These are phyloP conservation scores for Eilema griseolum DNA, from an alignment of 2,888 invertebrate species.

Conservation along the genomic window DNA sequence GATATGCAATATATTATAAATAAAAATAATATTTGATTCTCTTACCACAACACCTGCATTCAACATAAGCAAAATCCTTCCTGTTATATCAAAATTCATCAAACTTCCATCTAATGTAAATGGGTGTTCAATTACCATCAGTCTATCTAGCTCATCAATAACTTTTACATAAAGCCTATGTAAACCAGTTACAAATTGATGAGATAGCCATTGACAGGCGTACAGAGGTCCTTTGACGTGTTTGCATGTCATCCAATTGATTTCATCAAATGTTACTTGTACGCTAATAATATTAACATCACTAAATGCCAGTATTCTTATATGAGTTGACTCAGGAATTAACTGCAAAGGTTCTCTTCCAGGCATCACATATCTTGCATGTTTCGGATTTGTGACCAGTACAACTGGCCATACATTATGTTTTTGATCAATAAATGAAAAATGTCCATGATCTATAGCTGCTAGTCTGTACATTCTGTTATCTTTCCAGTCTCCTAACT, in stretches of 20 bases:
- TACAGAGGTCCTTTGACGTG: conserved; percentile 90
- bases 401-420: conserved; percentile 93
- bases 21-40: conserved; percentile 36
- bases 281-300: conserved; percentile 88
- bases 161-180: conserved; percentile 89
- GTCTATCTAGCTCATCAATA: conserved; percentile 86
- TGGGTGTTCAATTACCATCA: conserved; percentile 87
- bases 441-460: conserved; percentile 95
- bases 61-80: conserved; percentile 92
- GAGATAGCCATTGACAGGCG: conserved; percentile 91
- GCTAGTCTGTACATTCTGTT: conserved; percentile 94
- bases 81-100: conserved; percentile 88
- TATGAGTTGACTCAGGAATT: conserved; percentile 91
- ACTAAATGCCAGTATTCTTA: conserved; percentile 94
- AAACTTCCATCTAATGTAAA: conserved; percentile 93
- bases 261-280: conserved; percentile 89
- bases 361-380: conserved; percentile 91
- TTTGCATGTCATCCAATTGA: conserved; percentile 88
- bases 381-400: conserved; percentile 96
- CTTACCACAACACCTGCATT: conserved; percentile 91
- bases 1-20: not conserved
- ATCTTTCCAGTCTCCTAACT: conserved; percentile 97
- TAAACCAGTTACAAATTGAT: conserved; percentile 88
- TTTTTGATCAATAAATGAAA: conserved; percentile 93
- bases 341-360: conserved; percentile 90